Evolutionary conservation across 2,797 vertebrate genomes (phyloP).

Genomic region (Neopelma chrysocephalum): DNA sequence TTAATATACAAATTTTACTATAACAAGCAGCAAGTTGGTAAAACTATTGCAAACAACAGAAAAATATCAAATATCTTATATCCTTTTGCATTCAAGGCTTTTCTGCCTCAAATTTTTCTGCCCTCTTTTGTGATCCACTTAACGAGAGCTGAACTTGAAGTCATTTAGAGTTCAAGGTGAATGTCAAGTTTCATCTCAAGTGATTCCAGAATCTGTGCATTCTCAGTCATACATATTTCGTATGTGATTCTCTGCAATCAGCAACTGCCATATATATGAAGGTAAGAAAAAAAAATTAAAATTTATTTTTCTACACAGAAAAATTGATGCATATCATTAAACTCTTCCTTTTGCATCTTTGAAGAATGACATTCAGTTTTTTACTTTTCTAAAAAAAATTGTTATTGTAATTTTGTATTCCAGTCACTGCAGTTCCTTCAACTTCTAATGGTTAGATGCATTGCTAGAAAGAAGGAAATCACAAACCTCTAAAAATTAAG

Average conservation of each 20-base stretch:
- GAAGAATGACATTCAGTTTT: not conserved
- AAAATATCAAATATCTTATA: not conserved
- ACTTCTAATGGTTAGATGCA: not conserved
- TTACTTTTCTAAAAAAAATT: not conserved
- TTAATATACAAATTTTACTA: not conserved
- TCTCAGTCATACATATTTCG: not conserved
- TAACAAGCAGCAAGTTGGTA: not conserved
- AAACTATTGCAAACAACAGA: not conserved
- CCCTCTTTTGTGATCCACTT: not conserved
- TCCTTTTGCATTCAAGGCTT: not conserved
- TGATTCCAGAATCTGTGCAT: not conserved
- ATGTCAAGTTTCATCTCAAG: not conserved
- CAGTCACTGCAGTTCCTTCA: not conserved
- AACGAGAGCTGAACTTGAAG: not conserved
- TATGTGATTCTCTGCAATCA: not conserved
- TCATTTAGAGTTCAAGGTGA: not conserved
- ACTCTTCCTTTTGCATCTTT: not conserved
- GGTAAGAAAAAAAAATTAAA: not conserved
- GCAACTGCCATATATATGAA: not conserved
- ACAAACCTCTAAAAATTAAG: conserved; percentile 58
- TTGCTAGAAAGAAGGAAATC: not conserved
- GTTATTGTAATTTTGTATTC: not conserved
- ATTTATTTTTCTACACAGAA: not conserved
- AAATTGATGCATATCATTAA: not conserved
- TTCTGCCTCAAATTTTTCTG: not conserved